Evolutionary conservation across 1,140 invertebrate species (phyloP), one percentile per base, ranked within the genome.

Genomic region (Papilio helenus): DNA sequence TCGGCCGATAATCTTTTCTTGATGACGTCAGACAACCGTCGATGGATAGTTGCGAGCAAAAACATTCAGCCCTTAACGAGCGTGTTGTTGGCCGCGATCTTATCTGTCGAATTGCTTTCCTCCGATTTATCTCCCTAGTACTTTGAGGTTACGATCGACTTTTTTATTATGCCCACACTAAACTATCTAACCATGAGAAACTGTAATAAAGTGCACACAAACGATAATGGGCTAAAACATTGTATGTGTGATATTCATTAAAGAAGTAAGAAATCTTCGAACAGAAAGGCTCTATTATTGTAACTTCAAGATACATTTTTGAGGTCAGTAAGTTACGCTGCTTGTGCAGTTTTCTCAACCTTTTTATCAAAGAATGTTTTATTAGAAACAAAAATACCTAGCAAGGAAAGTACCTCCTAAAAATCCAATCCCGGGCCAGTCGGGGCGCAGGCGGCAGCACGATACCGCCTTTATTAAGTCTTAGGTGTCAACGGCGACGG

Each of bases 1-100:
- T 89, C 88, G 83, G 79, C 90, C 88, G 88, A 91, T 91, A 92
- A 93, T 93, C 91, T 93, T 91, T 92, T 91, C 89, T 90, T 90
- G 91, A 92, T 91, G 91, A 90, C 91, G 87, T 80, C 72, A 74
- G 39, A 46, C 72, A 44, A 74, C 72, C n/a, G 71, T 39, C 39
- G 72, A 74, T 74, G 44, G 72, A 68, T 68, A 26, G 72, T 26
- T 51, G 72, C 39, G 42, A 20, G 18, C 39, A 74, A 74, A 74
- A 74, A 74, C 72, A 74, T 74, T 49, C 72, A 20, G 72, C 72
- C 72, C 72, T 44, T 74, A 74, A 74, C 42, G 72, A 74, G 39
- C 39, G 42, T 49, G 72, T 74, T 74, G 72, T 74, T 74, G 20
- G 9, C 23, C 72, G 72, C 72, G 72, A 74, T 49, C 39, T 74